phyloP scores from a whole-genome alignment of 2,113 vertebrate genomes.

The Condylura cristata region DNA sequence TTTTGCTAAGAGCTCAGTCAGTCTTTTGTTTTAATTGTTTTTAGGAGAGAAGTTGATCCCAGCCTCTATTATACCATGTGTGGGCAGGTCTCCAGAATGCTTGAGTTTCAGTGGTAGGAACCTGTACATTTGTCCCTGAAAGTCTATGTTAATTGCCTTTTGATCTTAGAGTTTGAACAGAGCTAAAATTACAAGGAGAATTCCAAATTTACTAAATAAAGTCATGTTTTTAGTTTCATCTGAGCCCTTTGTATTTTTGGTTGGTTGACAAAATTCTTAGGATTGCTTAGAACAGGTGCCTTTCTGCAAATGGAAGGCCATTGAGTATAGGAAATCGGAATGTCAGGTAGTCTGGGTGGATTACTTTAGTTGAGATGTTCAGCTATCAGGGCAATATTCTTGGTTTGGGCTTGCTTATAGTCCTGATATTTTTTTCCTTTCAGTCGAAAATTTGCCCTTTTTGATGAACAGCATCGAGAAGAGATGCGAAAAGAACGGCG shows the following conservation, averaged over 20 bases:
- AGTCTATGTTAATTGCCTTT: constrained; percentile 43
- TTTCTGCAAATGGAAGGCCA: neutral
- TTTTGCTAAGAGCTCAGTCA: no score
- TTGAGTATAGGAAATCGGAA: neutral
- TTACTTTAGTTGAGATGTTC: constrained; percentile 43
- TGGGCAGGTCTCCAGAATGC: no score
- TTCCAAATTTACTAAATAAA: neutral
- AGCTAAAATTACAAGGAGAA: constrained; percentile 42
- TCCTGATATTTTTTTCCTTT: neutral
- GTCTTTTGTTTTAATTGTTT: no score
- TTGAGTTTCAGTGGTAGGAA: constrained; percentile 17
- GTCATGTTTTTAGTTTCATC: neutral
- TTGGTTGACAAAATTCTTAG: constrained; percentile 41
- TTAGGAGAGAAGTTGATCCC: no score
- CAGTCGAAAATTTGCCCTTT: constrained; percentile 97
- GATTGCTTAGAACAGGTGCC: neutral
- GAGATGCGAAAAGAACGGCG: constrained; percentile 98
- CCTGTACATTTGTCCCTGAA: neutral
- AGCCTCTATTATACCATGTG: no score
- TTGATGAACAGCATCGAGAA: constrained; percentile 98
- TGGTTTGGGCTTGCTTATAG: constrained; percentile 44
- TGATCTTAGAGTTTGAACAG: constrained; percentile 21
- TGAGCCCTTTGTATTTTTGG: constrained; percentile 16
- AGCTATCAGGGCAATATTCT: neutral
- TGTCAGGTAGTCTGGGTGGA: neutral